Evolutionary conservation across 2,888 invertebrate genomes (phyloP).

Genomic region (Tetanocera ferruginea): DNA sequence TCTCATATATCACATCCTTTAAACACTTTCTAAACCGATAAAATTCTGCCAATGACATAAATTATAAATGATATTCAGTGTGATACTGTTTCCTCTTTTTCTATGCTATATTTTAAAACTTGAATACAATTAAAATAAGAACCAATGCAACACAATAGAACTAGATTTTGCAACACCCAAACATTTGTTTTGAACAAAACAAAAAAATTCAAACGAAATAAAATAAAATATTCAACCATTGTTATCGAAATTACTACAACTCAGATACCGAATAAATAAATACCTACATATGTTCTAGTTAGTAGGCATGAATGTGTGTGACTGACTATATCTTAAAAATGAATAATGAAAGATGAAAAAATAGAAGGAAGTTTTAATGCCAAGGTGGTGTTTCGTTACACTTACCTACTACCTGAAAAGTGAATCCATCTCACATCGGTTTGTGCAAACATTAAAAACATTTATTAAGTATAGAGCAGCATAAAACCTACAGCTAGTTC

Average conservation of each 20-base stretch:
- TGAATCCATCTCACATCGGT: neutral
- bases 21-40: neutral
- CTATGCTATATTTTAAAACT: too few species aligned
- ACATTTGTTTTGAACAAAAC: neutral
- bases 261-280: neutral
- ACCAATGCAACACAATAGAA: neutral
- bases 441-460: constrained; percentile 25
- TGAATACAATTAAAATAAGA: neutral
- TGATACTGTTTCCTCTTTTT: too few species aligned
- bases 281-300: neutral
- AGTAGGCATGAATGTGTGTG: neutral
- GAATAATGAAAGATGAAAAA: neutral
- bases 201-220: neutral
- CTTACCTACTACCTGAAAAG: constrained; percentile 5
- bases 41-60: too few species aligned
- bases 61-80: too few species aligned
- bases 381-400: neutral
- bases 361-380: neutral
- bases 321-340: neutral
- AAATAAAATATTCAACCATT: neutral
- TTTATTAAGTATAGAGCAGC: neutral
- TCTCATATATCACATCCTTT: too few species aligned
- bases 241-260: constrained; percentile 13
- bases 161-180: constrained; percentile 8
- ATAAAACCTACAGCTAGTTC: neutral